phyloP scores from a whole-genome alignment of 1,140 invertebrate species.

The Akabosia matsudoensis region DNA sequence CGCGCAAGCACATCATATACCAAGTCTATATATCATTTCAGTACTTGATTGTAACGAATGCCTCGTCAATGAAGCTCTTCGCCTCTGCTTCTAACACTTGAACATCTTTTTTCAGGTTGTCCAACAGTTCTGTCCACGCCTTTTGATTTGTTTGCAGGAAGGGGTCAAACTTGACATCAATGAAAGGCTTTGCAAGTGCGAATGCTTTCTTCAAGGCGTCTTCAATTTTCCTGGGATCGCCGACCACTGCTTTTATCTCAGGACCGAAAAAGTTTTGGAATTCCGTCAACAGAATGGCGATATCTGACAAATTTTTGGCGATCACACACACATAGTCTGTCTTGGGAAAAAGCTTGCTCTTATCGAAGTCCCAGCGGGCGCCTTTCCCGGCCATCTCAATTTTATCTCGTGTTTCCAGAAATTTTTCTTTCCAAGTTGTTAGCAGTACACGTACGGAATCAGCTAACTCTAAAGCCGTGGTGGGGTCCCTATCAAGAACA shows the following conservation, averaged over 20 bases:
- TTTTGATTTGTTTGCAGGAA: slow-evolving; percentile 70
- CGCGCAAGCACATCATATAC: background rate
- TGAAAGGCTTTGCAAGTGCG: slow-evolving; percentile 66
- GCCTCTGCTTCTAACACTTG: slow-evolving; percentile 73
- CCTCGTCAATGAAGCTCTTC: slow-evolving; percentile 77
- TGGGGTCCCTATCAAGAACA: slow-evolving; percentile 24
- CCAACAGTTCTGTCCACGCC: slow-evolving; percentile 77
- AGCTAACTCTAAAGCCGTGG: slow-evolving; percentile 21
- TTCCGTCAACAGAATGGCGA: slow-evolving; percentile 72
- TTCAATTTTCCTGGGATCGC: slow-evolving; percentile 78
- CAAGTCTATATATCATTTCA: slow-evolving; percentile 38
- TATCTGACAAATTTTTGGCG: slow-evolving; percentile 68
- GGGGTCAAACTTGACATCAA: slow-evolving; percentile 74
- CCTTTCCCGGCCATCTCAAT: slow-evolving; percentile 80
- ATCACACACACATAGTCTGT: slow-evolving; percentile 78
- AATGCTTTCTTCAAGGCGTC: slow-evolving; percentile 68
- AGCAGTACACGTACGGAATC: slow-evolving; percentile 58
- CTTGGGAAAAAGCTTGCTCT: slow-evolving; percentile 69
- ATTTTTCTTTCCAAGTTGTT: slow-evolving; percentile 70
- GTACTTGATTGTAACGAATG: slow-evolving; percentile 69
- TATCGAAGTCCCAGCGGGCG: slow-evolving; percentile 85
- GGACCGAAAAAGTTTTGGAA: slow-evolving; percentile 85
- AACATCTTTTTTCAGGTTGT: slow-evolving; percentile 71
- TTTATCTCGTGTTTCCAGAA: slow-evolving; percentile 67
- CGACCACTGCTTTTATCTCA: slow-evolving; percentile 78